Evolutionary conservation across 2,113 vertebrate species (phyloP), one percentile per base, ranked within the genome.

Genomic region (Spermophilus dauricus): DNA sequence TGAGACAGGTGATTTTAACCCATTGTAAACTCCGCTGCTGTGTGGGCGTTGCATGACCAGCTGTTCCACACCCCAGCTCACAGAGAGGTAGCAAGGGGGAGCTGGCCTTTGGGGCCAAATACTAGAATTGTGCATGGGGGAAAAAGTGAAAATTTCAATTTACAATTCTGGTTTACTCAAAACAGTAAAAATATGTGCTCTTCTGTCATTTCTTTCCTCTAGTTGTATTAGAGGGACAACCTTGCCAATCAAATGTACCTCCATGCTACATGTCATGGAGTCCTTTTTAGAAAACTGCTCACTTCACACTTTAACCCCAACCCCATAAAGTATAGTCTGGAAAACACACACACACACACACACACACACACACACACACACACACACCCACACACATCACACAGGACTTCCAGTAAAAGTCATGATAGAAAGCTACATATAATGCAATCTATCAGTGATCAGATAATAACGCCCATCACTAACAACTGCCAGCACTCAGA

Each of bases 391-490:
- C 12, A 34, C 63, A 48, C 22, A 61, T 58, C 89, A 88, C 94
- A 28, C 7, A 77, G 45, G 16, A 81, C 72, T 97, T 96, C 72
- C 34, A 88, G 58, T 89, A 97, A 92, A 83, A 94, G 32, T 32
- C 78, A 5, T 87, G 70, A 90, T 94, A 67, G 88, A 97, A 98
- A 98, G 34, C 51, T 97, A 78, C 51, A 94, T 92, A 81, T 94
- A 95, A 93, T 92, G 53, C 95, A 96, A 95, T 97, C 88, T 73
- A 53, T 97, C 85, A 32, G 22, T 80, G 45, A 95, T 95, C 39
- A 93, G 95, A 83, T 98, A 98, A 93, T 96, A 95, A 34, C 65
- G 91, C 86, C 73, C n/a, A 86, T 98, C 94, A 95, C 53, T 97
- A 94, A 95, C 63, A 93, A 97, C 95, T 45, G 67, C 92, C 45